Evolutionary conservation across 2,797 vertebrate genomes (phyloP).

Genomic region (Lagorchestes hirsutus): DNA sequence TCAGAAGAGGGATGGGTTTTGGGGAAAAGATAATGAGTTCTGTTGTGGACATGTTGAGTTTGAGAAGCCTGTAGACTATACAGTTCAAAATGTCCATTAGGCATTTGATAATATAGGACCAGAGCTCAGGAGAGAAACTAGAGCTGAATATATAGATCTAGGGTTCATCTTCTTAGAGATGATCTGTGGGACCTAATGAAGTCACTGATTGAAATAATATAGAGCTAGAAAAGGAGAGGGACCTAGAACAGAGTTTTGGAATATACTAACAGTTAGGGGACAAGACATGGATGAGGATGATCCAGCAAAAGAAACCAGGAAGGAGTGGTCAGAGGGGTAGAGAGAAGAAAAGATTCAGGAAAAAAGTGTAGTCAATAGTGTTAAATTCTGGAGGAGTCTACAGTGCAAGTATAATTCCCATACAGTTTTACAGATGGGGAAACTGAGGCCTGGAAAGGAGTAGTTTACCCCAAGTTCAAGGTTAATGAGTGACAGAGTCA

Average conservation of each 20-base stretch:
- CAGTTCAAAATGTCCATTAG: background rate
- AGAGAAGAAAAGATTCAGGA: background rate
- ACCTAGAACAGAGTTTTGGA: background rate
- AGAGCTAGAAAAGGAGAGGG: background rate
- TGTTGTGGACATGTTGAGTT: background rate
- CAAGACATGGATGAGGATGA: background rate
- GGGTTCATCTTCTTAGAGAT: background rate
- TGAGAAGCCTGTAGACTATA: background rate
- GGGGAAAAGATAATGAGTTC: background rate
- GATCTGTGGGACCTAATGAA: background rate
- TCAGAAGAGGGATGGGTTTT: background rate
- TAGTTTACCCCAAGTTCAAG: background rate
- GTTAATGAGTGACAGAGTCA: background rate
- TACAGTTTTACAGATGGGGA: background rate
- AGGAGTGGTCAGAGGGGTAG: background rate
- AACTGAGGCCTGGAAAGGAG: background rate
- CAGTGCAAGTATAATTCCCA: background rate
- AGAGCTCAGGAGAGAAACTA: background rate
- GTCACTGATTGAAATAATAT: background rate
- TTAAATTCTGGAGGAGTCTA: background rate
- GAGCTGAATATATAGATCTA: background rate
- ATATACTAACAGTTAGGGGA: background rate
- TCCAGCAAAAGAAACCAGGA: background rate
- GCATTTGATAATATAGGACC: background rate
- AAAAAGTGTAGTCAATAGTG: background rate